Evolutionary conservation across 2,797 vertebrate species (phyloP).

Genomic region (Chiloscyllium punctatum): DNA sequence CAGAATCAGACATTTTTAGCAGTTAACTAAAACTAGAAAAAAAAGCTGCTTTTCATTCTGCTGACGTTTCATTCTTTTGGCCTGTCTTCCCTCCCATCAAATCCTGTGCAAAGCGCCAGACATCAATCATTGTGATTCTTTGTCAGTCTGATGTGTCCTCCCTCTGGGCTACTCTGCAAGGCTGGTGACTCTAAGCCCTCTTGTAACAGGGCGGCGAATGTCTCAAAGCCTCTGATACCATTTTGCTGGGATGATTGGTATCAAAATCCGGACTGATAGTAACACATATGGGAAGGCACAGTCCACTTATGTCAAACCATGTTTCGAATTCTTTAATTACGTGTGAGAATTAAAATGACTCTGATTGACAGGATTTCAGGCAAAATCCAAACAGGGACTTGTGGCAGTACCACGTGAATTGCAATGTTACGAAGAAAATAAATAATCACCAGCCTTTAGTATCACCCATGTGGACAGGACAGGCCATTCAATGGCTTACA

Average conservation of each 20-base stretch:
- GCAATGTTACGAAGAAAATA: neutral
- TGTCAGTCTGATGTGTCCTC: neutral
- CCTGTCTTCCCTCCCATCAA: neutral
- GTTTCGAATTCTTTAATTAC: neutral
- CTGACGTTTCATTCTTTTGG: neutral
- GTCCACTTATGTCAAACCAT: neutral
- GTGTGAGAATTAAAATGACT: neutral
- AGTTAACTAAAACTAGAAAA: neutral
- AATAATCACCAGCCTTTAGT: neutral
- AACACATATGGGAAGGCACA: neutral
- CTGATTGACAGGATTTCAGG: neutral
- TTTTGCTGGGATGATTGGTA: neutral
- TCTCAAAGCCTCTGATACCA: neutral
- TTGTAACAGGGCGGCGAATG: neutral
- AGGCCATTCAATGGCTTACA: neutral
- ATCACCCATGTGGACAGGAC: neutral
- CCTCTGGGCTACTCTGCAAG: neutral
- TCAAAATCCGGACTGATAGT: neutral
- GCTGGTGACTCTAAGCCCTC: neutral
- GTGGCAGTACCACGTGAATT: neutral
- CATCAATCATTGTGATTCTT: neutral
- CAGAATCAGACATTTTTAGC: neutral
- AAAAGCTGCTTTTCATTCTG: neutral
- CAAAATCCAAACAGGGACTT: neutral
- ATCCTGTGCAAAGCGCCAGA: neutral